These are phyloP conservation scores for Triplophysa dalaica DNA, from an alignment of 2,113 vertebrate genomes.

Conservation along the genomic window DNA sequence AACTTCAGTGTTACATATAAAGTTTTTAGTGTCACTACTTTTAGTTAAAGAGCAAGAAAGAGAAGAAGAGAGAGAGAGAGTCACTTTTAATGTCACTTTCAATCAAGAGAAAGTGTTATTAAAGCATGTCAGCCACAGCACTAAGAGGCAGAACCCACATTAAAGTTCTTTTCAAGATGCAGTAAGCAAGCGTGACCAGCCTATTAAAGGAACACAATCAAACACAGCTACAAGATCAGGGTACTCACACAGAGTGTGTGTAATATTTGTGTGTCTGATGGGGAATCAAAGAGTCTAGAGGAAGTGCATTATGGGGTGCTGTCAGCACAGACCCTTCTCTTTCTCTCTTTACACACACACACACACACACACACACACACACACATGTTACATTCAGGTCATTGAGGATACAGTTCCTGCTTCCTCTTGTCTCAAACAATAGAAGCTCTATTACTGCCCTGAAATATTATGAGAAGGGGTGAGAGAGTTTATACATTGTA, in stretches of 20 bases:
- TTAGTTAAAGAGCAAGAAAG: too few relatives aligned
- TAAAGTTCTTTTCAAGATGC: slow-evolving; percentile 22
- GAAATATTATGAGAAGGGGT: slow-evolving; percentile 64
- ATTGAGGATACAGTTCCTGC: slow-evolving; percentile 71
- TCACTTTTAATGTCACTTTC: neutral
- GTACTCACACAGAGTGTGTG: slow-evolving; percentile 27
- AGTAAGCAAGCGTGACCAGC: slow-evolving; percentile 43
- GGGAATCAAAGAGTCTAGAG: slow-evolving; percentile 40
- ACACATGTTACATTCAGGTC: slow-evolving; percentile 64
- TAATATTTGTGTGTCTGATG: slow-evolving; percentile 35
- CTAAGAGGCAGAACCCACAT: slow-evolving; percentile 41
- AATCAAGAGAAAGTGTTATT: neutral
- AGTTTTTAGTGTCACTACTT: too few relatives aligned
- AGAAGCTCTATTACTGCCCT: slow-evolving; percentile 73
- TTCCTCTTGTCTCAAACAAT: slow-evolving; percentile 74
- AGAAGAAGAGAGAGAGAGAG: neutral
- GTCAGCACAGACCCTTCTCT: slow-evolving; percentile 20
- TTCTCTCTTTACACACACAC: slow-evolving; percentile 33
- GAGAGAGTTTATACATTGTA: slow-evolving; percentile 7
- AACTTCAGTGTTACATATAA: too few relatives aligned
- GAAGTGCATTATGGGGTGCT: slow-evolving; percentile 38
- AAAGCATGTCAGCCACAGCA: slow-evolving; percentile 3
- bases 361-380: slow-evolving; percentile 45
- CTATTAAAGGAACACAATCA: slow-evolving; percentile 36
- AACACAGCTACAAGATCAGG: slow-evolving; percentile 22